Evolutionary conservation across 2,797 vertebrate species (phyloP), one percentile per base, ranked within the genome.

Genomic region (Cynopterus sphinx): DNA sequence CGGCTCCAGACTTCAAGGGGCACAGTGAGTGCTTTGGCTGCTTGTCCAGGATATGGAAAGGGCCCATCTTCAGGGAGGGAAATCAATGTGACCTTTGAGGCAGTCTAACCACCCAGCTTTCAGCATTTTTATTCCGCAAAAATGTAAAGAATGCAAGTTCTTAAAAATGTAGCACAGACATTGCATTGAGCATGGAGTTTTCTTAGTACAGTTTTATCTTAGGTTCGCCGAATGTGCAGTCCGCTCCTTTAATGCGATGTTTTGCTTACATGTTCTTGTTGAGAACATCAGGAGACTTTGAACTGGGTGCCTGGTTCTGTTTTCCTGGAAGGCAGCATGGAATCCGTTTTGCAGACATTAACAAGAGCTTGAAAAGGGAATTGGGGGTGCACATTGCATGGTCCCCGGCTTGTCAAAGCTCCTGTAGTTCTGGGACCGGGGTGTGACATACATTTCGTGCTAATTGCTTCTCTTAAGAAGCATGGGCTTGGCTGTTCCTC

Each of bases 381-480:
- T 22, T 49, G 73, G 31, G 59, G 59, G 28, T 10, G 59, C 65
- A 41, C 28, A 5, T 13, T 71, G 31, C 55, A 57, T 22, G 31
- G 55, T 81, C 86, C 53, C 59, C 31, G 82, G 81, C 85, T 94
- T 82, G n/a, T 94, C 88, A 63, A 9, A 26, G 43, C 57, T 36
- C 46, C 86, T 92, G 65, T 68, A 74, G 39, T 71, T 92, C 90
- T 41, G 86, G 75, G 68, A 55, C 70, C 88, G 78, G 71, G 70
- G 51, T 93, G 53, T 95, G 91, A 89, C 79, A 55, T 33, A 73
- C 53, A 43, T 94, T 95, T 79, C 79, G 90, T 94, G 46, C 49
- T 96, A 89, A 90, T 93, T 88, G 93, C 96, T 95, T 96, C 94
- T 95, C 81, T 82, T 63, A 85, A 70, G 88, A 93, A 96, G 82